Percentiles rank a stretch among this genome's conserved stretches.
Evolutionary conservation across 2,888 invertebrate genomes (phyloP).

Genomic region (Altica lythri): DNA sequence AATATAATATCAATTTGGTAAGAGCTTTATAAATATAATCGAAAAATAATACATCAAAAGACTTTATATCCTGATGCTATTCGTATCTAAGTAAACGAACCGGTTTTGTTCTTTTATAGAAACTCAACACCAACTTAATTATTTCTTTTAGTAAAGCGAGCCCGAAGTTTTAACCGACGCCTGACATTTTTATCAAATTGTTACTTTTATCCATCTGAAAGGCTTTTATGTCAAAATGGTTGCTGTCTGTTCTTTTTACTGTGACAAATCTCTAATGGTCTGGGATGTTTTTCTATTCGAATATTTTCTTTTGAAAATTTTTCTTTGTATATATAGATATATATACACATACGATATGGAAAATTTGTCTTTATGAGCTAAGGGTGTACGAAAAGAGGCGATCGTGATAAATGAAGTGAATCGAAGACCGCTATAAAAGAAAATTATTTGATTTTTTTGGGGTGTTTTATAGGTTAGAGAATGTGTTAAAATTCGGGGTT

Average conservation of each 20-base stretch:
- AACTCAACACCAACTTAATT: conserved; percentile 26
- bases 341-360: conserved; percentile 8
- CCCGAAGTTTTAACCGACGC: conserved; percentile 19
- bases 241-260: conserved; percentile 26
- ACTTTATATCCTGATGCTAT: not conserved
- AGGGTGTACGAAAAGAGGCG: conserved; percentile 3
- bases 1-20: too few species aligned
- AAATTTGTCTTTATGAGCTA: conserved; percentile 21
- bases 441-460: conserved; percentile 19
- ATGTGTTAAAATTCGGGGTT: too few species aligned
- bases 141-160: conserved; percentile 22
- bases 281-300: conserved; percentile 14
- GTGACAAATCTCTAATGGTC: conserved; percentile 24
- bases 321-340: too few species aligned
- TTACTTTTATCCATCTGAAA: conserved; percentile 27
- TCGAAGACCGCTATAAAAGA: conserved; percentile 16
- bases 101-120: conserved; percentile 11
- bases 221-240: conserved; percentile 22
- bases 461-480: too few species aligned
- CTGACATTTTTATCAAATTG: conserved; percentile 30
- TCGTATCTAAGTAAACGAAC: not conserved
- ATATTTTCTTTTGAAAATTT: conserved; percentile 16
- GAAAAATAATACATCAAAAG: conserved; percentile 7
- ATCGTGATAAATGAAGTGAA: conserved; percentile 11
- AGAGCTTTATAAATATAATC: conserved; percentile 13